Conservation (phyloP, 2,113 vertebrate genomes). For the Rhea americana region DNA sequence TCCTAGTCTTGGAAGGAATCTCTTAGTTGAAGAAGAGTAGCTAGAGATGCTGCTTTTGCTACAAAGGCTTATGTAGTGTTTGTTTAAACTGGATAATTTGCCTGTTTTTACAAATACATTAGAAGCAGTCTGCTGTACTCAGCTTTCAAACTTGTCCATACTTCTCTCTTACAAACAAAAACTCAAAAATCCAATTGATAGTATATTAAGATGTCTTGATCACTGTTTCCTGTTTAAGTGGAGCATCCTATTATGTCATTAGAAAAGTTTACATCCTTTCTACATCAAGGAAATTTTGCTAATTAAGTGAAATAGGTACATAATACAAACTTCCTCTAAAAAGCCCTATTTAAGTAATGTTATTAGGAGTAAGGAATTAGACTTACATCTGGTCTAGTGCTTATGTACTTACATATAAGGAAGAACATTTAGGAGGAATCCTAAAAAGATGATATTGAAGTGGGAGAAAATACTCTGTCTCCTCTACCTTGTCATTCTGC, state of each 20-base stretch:
- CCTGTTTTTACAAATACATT: background rate
- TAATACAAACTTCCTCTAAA: slow-evolving; percentile 10
- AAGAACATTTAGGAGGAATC: background rate
- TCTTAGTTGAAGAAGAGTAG: background rate
- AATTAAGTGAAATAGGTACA: background rate
- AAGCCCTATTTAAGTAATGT: background rate
- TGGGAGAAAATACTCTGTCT: background rate
- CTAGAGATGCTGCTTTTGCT: background rate
- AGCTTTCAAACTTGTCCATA: background rate
- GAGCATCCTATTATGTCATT: slow-evolving; percentile 5
- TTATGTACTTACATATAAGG: background rate
- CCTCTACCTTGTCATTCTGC: background rate
- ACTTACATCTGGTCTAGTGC: background rate
- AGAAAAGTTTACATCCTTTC: slow-evolving; percentile 18
- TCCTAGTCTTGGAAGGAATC: background rate
- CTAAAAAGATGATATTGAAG: background rate
- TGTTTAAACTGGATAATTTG: background rate
- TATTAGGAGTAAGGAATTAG: background rate
- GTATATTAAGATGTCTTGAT: background rate
- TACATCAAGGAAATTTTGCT: slow-evolving; percentile 30
- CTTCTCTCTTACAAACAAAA: background rate
- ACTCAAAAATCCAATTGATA: background rate
- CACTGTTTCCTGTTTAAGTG: background rate
- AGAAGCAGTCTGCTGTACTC: background rate
- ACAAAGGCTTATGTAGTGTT: background rate